Conservation (phyloP, 1,140 invertebrate species). For the Drosophila watanabei region DNA sequence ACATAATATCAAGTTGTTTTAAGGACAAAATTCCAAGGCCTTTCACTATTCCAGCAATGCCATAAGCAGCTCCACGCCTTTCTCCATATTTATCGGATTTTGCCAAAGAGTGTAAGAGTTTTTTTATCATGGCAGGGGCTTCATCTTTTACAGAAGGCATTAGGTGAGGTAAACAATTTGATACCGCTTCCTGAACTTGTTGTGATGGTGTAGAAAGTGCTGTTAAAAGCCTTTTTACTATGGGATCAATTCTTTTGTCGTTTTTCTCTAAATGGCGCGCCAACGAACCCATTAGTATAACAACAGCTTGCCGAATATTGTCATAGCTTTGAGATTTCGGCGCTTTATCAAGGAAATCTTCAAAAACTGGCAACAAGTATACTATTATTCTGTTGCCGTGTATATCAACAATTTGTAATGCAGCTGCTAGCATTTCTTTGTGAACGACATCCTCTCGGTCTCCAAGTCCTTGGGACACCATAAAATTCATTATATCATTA, state of each 20-base stretch:
- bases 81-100: slow-evolving; percentile 99
- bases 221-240: slow-evolving; percentile 95
- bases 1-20: slow-evolving; percentile 98
- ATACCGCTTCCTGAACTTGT: slow-evolving; percentile 98
- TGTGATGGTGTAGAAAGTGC: slow-evolving; percentile 98
- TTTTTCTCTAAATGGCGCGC: slow-evolving; percentile 97
- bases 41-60: slow-evolving; percentile 95
- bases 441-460: slow-evolving; percentile 94
- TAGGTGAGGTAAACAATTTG: slow-evolving; percentile 97
- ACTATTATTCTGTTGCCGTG: slow-evolving; percentile 94
- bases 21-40: slow-evolving; percentile 98
- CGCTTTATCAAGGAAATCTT: slow-evolving; percentile 95
- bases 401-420: slow-evolving; percentile 95
- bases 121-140: slow-evolving; percentile 94
- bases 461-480: slow-evolving; percentile 94
- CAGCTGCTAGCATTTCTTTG: slow-evolving; percentile 96
- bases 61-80: slow-evolving; percentile 93
- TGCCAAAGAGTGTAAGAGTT: slow-evolving; percentile 94
- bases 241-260: slow-evolving; percentile 95
- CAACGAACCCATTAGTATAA: slow-evolving; percentile 98
- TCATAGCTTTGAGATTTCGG: slow-evolving; percentile 96
- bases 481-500: slow-evolving; percentile 92
- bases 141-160: slow-evolving; percentile 97
- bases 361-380: slow-evolving; percentile 94
- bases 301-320: slow-evolving; percentile 96